phyloP scores from a whole-genome alignment of 2,888 invertebrate species.

The Andrena haemorrhoa region DNA sequence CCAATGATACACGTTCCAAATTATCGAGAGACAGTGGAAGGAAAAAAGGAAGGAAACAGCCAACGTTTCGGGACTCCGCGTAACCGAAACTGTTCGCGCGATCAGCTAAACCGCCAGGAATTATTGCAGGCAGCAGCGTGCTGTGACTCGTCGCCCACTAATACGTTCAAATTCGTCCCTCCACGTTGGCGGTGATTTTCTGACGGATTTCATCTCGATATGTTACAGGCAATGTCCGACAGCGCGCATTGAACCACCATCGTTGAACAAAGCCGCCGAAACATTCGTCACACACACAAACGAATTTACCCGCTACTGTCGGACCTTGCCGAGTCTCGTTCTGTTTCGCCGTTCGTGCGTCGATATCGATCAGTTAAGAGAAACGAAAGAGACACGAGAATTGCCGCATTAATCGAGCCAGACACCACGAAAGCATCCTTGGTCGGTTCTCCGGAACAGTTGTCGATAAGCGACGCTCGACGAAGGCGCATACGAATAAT shows the following conservation, averaged over 20 bases:
- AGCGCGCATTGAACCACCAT: slow-evolving; percentile 74
- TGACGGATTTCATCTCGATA: slow-evolving; percentile 71
- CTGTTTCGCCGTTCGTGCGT: slow-evolving; percentile 35
- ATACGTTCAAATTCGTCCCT: slow-evolving; percentile 16
- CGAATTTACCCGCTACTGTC: slow-evolving; percentile 68
- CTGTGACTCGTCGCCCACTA: background rate
- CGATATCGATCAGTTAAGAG: slow-evolving; percentile 11
- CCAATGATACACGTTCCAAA: background rate
- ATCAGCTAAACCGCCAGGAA: background rate
- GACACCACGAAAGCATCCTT: slow-evolving; percentile 21
- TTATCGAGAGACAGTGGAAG: background rate
- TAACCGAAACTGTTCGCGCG: background rate
- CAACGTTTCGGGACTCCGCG: background rate
- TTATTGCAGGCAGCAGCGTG: slow-evolving; percentile 39
- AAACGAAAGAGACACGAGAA: background rate
- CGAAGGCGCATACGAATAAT: background rate
- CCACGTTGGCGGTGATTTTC: slow-evolving; percentile 52
- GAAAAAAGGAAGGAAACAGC: background rate
- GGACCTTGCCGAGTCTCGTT: slow-evolving; percentile 69
- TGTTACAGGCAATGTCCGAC: slow-evolving; percentile 76
- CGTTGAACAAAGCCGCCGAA: slow-evolving; percentile 72
- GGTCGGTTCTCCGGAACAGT: background rate
- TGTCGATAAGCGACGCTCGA: slow-evolving; percentile 9
- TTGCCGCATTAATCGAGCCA: background rate
- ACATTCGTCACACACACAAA: slow-evolving; percentile 64